Base-by-base conservation (phyloP, 2,113 vertebrate species). In the Columba janthina region DNA sequence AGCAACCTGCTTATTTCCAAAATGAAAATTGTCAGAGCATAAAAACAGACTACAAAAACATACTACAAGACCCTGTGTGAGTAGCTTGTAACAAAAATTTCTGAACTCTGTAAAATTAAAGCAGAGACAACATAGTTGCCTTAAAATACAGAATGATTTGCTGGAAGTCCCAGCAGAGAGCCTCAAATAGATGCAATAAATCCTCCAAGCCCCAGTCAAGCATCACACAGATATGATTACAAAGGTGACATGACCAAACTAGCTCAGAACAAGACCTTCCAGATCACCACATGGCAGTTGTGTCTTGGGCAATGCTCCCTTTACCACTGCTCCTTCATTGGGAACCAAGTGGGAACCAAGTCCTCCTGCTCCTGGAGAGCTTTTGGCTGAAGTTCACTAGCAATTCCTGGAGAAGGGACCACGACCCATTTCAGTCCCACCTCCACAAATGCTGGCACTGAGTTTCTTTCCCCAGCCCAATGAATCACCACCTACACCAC, bases 351-450 rank as follows among this genome's bases (percentile, higher is more conserved):
- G 14, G 28, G 15, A 85, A 38, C 4, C 7, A 90, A 88, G 19
- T 15, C 21, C 22, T 85, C 38, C 66, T 48, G 32, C 48, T 91
- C 15, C 67, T 31, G 9, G 8, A 32, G 13, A 64, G 20, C 17
- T 67, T 32, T 34, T 19, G 13, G 57, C 16, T 74, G 65, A 66
- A 56, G 31, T 16, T 73, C 60, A 34, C 11, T 10, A 29, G 5
- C 5, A 57, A 4, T 31, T 16, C 12, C n/a, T 14, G 31, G 5
- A 31, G 14, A 12, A 48, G 24, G 7, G 11, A 69, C 11, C 0
- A 2, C 12, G 25, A 51, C 12, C 5, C 0, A 0, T 44, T 79
- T 85, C 76, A 56, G n/a, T 76, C 29, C 15, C 0, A 0, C 8
- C 4, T 17, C 61, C 42, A 17, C 29, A 61, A 51, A 78, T 0